Percentiles rank a stretch among this genome's conserved stretches.
phyloP scores from a whole-genome alignment of 1,140 invertebrate species.

The Ostrea edulis region DNA sequence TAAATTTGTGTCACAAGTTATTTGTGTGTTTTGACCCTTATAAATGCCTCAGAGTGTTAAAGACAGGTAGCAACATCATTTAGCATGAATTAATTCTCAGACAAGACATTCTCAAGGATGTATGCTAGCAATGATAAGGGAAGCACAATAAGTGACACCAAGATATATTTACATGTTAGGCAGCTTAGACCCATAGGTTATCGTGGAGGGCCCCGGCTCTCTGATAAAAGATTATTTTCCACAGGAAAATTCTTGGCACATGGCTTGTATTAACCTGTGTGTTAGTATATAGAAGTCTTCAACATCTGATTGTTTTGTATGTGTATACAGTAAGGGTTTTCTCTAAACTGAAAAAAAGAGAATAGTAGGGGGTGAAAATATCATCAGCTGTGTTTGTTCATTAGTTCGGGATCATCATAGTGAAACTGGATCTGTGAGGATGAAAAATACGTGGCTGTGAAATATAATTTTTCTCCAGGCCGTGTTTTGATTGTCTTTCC shows the following conservation, averaged over 20 bases:
- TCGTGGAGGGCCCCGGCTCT: background rate
- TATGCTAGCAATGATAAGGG: conserved; percentile 26
- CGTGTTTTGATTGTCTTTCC: conserved; percentile 32
- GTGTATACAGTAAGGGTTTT: background rate
- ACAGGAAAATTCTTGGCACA: conserved; percentile 24
- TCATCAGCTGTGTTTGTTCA: conserved; percentile 22
- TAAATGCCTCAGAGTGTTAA: conserved; percentile 26
- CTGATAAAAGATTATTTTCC: conserved; percentile 39
- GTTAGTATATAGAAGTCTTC: conserved; percentile 3
- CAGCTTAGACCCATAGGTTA: conserved; percentile 12
- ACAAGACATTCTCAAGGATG: background rate
- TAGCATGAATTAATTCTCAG: conserved; percentile 35
- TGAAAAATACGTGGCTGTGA: conserved; percentile 15
- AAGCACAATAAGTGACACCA: conserved; percentile 6
- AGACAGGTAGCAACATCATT: conserved; percentile 20
- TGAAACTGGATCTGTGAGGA: conserved; percentile 9
- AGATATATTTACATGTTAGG: conserved; percentile 35
- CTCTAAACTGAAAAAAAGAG: background rate
- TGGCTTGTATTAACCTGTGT: conserved; percentile 32
- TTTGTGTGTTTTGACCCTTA: conserved; percentile 34
- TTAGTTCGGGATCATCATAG: conserved; percentile 31
- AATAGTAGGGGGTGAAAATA: conserved; percentile 12
- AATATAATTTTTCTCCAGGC: background rate
- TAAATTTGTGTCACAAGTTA: conserved; percentile 36
- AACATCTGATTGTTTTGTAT: conserved; percentile 24